Evolutionary conservation across 2,797 vertebrate genomes (phyloP), one percentile per base, ranked within the genome.

Genomic region (Taeniopygia guttata): DNA sequence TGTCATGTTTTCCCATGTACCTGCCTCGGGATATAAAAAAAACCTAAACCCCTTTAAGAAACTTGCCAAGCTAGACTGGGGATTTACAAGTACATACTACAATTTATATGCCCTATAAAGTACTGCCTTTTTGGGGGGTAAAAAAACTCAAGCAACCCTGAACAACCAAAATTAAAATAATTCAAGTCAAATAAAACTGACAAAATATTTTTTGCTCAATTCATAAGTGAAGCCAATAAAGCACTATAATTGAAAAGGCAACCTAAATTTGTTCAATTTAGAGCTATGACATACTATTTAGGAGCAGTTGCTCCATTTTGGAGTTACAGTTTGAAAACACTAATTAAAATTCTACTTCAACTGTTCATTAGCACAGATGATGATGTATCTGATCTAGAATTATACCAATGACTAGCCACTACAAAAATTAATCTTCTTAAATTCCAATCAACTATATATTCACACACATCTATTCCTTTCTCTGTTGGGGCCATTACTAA

Each of bases 381-480:
- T 16, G 5, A 86, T 23, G 3, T 12, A 82, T 54, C n/a, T 55
- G 25, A 87, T 45, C 49, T 54, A 75, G 73, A 90, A 84, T 48
- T 52, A 74, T 23, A 82, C 26, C 48, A 59, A 34, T 45, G 21
- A 76, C 27, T 42, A 69, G 27, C 19, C 46, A 75, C 14, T 72
- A 67, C 26, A 78, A 84, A 84, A 88, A 90, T n/a, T 26, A 14
- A 76, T 38, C 9, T 60, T 30, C 27, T 1, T 84, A 9, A 84
- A 89, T 64, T 59, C 10, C 30, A 84, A 30, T 68, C 42, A 81
- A 64, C 18, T 38, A 16, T 9, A 9, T 30, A 60, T 60, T 64
- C 1, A 0, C 34, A 0, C 34, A 60, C 6, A 45, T 0, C 1
- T 40, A 55, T 9, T 64, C 46, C 55, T 48, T 46, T 67, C 48